Evolutionary conservation across 2,797 vertebrate species (phyloP).

Genomic region (Spatula clypeata): DNA sequence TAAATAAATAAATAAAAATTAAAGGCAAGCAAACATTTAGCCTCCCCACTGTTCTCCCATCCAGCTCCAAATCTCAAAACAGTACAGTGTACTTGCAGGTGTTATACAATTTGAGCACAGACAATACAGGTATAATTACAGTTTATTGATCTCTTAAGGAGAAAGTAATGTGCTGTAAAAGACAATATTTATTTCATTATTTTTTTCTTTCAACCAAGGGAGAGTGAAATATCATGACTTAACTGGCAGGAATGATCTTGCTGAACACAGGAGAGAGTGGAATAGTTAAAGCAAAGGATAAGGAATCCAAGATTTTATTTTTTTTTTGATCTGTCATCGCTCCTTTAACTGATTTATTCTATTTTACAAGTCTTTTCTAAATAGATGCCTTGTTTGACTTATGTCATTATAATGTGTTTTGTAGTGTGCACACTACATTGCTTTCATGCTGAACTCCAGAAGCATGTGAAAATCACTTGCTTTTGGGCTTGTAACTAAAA

Average conservation of each 20-base stretch:
- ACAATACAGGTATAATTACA: neutral
- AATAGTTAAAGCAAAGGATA: neutral
- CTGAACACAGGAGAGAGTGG: neutral
- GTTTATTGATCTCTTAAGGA: neutral
- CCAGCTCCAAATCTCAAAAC: neutral
- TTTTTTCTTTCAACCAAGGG: neutral
- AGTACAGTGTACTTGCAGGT: neutral
- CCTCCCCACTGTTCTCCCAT: neutral
- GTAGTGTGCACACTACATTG: neutral
- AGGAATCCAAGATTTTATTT: neutral
- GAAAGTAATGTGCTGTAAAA: neutral
- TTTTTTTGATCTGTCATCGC: neutral
- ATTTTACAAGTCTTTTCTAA: neutral
- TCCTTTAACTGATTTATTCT: neutral
- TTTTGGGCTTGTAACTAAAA: neutral
- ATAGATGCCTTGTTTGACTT: neutral
- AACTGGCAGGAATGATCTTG: neutral
- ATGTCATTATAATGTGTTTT: neutral
- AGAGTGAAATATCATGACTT: neutral
- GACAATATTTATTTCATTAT: neutral
- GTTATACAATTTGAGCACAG: neutral
- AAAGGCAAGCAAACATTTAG: neutral
- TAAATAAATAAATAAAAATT: neutral
- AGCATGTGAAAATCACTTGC: neutral
- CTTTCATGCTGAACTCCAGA: neutral